Evolutionary conservation across 1,140 invertebrate species (phyloP).

Genomic region (Drosophila tani): DNA sequence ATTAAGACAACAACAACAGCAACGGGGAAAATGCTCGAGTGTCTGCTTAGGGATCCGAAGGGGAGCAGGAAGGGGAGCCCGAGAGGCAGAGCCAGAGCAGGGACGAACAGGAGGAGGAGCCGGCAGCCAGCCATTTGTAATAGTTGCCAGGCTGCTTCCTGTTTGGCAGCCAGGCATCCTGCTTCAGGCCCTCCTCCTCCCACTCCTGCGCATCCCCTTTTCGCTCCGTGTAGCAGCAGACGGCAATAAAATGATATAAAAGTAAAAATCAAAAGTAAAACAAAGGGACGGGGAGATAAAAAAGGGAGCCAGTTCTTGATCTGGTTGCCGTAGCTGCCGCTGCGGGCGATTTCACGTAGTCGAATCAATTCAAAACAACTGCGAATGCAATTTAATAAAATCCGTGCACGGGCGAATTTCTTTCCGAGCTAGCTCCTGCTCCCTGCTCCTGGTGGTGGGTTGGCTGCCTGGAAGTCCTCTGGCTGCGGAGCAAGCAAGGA

Average conservation of each 20-base stretch:
- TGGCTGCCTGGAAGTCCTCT: slow-evolving; percentile 12
- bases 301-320: slow-evolving; percentile 40
- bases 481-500: slow-evolving; percentile 46
- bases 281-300: slow-evolving; percentile 56
- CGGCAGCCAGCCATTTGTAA: slow-evolving; percentile 73
- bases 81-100: neutral
- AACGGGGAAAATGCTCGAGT: slow-evolving; percentile 60
- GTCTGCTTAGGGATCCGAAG: slow-evolving; percentile 34
- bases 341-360: slow-evolving; percentile 74
- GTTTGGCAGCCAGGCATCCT: slow-evolving; percentile 52
- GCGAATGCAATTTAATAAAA: slow-evolving; percentile 85
- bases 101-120: slow-evolving; percentile 20
- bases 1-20: slow-evolving; percentile 76
- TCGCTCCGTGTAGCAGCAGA: slow-evolving; percentile 25
- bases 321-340: slow-evolving; percentile 38
- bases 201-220: neutral
- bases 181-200: slow-evolving; percentile 5
- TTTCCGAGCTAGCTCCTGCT: slow-evolving; percentile 53
- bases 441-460: slow-evolving; percentile 20
- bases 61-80: slow-evolving; percentile 1
- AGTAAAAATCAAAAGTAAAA: slow-evolving; percentile 78
- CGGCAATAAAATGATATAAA: slow-evolving; percentile 70
- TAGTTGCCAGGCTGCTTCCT: slow-evolving; percentile 67
- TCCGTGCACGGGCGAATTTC: slow-evolving; percentile 75
- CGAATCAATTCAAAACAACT: slow-evolving; percentile 84